These are phyloP conservation scores for Scyliorhinus canicula DNA, from an alignment of 2,797 vertebrate species.

Conservation along the genomic window DNA sequence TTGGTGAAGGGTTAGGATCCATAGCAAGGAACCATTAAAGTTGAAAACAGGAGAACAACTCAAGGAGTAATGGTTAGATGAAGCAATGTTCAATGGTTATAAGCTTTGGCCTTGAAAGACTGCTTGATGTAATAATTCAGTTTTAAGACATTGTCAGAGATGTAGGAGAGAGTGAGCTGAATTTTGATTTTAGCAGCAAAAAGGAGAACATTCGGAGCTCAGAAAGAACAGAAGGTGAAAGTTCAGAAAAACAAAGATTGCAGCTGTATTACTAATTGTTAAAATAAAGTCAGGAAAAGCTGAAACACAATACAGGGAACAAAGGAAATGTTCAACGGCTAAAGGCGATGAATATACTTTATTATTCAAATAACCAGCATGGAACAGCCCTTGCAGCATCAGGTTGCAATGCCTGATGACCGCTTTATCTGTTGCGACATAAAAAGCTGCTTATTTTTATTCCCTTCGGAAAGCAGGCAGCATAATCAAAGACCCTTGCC, in stretches of 20 bases:
- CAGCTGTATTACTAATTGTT: not conserved
- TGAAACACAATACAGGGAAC: not conserved
- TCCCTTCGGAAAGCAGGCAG: no score
- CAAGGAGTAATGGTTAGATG: not conserved
- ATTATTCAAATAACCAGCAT: not conserved
- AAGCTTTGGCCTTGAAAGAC: not conserved
- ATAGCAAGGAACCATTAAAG: not conserved
- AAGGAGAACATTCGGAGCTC: not conserved
- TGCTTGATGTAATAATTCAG: not conserved
- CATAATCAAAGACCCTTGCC: no score
- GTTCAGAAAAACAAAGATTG: not conserved
- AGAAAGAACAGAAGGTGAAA: constrained; percentile 38
- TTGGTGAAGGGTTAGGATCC: not conserved
- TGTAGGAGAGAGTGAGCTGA: not conserved
- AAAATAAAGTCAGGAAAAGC: not conserved
- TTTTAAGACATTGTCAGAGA: not conserved
- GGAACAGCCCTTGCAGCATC: not conserved
- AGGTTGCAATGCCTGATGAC: not conserved
- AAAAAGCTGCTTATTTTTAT: not conserved
- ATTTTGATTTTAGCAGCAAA: not conserved
- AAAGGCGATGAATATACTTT: not conserved
- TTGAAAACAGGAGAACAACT: not conserved
- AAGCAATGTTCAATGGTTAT: not conserved
- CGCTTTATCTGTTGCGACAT: not conserved
- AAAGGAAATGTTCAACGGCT: not conserved